These are phyloP conservation scores for Mesorhabditis belari DNA, from an alignment of 2,888 invertebrate species.

Conservation along the genomic window DNA sequence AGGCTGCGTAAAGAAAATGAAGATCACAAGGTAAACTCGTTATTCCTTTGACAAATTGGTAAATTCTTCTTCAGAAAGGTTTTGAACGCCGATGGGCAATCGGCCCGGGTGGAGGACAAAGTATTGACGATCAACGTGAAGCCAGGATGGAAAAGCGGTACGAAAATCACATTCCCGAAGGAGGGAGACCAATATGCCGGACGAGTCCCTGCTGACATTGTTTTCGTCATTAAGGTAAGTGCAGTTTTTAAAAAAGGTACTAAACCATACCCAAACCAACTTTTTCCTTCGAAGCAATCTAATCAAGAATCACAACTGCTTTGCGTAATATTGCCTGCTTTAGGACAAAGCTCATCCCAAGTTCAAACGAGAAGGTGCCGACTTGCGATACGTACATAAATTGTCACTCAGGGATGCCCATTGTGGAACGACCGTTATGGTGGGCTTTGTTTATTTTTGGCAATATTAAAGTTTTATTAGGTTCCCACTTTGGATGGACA, in stretches of 20 bases:
- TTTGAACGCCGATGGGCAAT: conserved; percentile 51
- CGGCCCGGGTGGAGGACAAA: conserved; percentile 57
- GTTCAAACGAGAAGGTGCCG: conserved; percentile 57
- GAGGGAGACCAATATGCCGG: conserved; percentile 59
- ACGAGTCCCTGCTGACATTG: conserved; percentile 59
- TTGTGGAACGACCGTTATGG: conserved; percentile 27
- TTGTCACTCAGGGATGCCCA: conserved; percentile 37
- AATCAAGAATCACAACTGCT: too few species aligned
- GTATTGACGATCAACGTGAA: conserved; percentile 58
- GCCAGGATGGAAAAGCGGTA: conserved; percentile 60
- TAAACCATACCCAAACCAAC: too few species aligned
- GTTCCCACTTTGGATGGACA: conserved; percentile 56
- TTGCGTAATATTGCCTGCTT: too few species aligned
- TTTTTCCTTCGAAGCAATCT: too few species aligned
- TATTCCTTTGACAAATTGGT: neutral
- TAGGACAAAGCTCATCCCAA: conserved; percentile 57
- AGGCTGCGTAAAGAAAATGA: conserved; percentile 96
- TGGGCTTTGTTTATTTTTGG: neutral
- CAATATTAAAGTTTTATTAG: conserved; percentile 1
- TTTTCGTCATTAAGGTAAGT: conserved; percentile 57
- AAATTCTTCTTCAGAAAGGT: conserved; percentile 57
- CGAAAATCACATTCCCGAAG: conserved; percentile 59
- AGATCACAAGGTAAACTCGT: conserved; percentile 71
- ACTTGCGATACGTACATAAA: conserved; percentile 43
- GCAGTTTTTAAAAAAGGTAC: too few species aligned